These are phyloP conservation scores for Lasius fuliginosus DNA, from an alignment of 2,888 invertebrate species.

Conservation along the genomic window DNA sequence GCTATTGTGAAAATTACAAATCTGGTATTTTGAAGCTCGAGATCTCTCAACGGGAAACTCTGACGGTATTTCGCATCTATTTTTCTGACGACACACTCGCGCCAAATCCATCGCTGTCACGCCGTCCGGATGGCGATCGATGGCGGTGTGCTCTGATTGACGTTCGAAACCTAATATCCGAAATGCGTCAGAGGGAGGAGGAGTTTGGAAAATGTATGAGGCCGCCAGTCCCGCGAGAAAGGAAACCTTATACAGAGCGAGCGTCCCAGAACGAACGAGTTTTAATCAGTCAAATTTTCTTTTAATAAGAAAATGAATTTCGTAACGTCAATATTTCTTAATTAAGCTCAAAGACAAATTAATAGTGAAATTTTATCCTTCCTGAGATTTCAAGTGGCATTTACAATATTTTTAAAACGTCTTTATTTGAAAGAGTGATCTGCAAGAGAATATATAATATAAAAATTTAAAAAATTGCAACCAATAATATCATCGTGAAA, in stretches of 20 bases:
- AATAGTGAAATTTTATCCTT: neutral
- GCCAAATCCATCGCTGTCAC: slow-evolving; percentile 71
- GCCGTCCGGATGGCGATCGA: slow-evolving; percentile 68
- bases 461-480: neutral
- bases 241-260: slow-evolving; percentile 42
- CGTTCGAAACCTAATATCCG: slow-evolving; percentile 78
- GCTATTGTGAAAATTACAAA: slow-evolving; percentile 1
- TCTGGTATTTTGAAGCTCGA: neutral
- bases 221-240: slow-evolving; percentile 54
- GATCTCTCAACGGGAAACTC: neutral
- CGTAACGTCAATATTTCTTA: neutral
- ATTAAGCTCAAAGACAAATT: neutral
- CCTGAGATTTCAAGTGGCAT: neutral
- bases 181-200: slow-evolving; percentile 67
- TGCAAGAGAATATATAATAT: neutral
- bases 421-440: neutral
- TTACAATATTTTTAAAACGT: neutral
- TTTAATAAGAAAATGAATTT: neutral
- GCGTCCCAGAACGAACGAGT: slow-evolving; percentile 1
- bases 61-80: slow-evolving; percentile 32
- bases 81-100: slow-evolving; percentile 53
- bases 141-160: slow-evolving; percentile 75
- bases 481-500: neutral
- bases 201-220: slow-evolving; percentile 62
- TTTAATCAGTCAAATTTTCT: neutral